A percentile compares a stretch with the other conserved stretches of the same genome.
These are phyloP conservation scores for Antechinus stuartii DNA, from an alignment of 2,113 vertebrate species.

Conservation along the genomic window DNA sequence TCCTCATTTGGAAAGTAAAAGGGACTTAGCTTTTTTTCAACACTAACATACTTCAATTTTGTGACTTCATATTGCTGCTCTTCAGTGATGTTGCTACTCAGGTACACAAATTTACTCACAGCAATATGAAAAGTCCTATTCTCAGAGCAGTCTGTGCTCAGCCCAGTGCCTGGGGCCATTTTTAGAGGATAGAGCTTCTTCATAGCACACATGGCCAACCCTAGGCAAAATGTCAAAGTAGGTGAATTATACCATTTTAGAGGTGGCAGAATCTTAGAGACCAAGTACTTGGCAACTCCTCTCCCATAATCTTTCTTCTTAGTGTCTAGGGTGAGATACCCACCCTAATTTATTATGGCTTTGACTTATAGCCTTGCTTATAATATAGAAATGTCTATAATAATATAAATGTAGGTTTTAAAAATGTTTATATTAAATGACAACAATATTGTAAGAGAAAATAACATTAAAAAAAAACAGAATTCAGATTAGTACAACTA, in stretches of 20 bases:
- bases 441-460: not conserved
- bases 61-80: not conserved
- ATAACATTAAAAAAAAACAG: not conserved
- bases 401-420: not conserved
- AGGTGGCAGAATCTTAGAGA: not conserved
- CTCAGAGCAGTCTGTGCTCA: not conserved
- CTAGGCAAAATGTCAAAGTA: not conserved
- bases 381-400: not conserved
- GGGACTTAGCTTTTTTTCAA: not conserved
- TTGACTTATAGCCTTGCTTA: not conserved
- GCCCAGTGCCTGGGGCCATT: not conserved
- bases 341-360: not conserved
- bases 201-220: not conserved
- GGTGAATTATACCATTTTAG: not conserved
- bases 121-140: not conserved
- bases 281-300: not conserved
- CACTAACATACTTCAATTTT: not conserved
- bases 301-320: not conserved
- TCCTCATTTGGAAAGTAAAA: not conserved
- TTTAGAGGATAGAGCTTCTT: not conserved
- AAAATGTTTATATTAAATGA: not conserved
- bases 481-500: not conserved
- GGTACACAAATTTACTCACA: not conserved
- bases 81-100: not conserved
- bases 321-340: not conserved